Evolutionary conservation across 2,113 vertebrate genomes (phyloP).

Genomic region (Platycercus adscitus): DNA sequence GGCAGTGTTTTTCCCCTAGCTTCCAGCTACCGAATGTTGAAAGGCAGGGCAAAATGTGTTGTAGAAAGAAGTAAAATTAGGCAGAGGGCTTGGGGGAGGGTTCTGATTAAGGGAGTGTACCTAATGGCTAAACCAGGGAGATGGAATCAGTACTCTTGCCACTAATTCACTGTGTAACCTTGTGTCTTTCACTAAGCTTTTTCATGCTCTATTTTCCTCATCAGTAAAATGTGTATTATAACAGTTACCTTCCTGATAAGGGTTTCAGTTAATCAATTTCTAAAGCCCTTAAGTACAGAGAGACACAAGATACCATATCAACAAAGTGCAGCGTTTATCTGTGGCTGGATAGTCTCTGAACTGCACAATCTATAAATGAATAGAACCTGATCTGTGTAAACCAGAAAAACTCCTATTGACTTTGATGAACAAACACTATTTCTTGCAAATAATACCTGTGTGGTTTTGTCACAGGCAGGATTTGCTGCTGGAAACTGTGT

Average conservation of each 20-base stretch:
- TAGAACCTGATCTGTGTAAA: not conserved
- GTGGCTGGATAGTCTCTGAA: conserved; percentile 27
- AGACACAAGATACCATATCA: conserved; percentile 54
- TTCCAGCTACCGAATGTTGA: not conserved
- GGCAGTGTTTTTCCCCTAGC: not conserved
- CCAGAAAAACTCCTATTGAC: not conserved
- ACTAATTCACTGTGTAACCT: conserved; percentile 55
- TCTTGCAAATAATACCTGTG: not conserved
- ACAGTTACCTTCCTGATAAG: conserved; percentile 57
- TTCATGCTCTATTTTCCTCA: not conserved
- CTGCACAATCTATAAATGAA: not conserved
- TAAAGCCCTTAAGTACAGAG: conserved; percentile 61
- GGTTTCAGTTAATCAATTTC: conserved; percentile 60
- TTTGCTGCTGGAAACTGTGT: not conserved
- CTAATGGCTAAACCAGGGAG: conserved; percentile 37
- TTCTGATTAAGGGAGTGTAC: conserved; percentile 13
- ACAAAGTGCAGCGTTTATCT: conserved; percentile 35
- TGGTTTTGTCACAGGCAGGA: not conserved
- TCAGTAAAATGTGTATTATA: conserved; percentile 47
- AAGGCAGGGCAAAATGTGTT: not conserved
- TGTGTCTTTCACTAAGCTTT: conserved; percentile 8
- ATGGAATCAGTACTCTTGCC: conserved; percentile 46
- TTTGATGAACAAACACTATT: conserved; percentile 22
- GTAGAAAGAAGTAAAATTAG: not conserved
- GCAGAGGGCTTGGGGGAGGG: not conserved